phyloP scores from a whole-genome alignment of 35 echinoderm and acorn worm genomes.

The Strongylocentrotus purpuratus region DNA sequence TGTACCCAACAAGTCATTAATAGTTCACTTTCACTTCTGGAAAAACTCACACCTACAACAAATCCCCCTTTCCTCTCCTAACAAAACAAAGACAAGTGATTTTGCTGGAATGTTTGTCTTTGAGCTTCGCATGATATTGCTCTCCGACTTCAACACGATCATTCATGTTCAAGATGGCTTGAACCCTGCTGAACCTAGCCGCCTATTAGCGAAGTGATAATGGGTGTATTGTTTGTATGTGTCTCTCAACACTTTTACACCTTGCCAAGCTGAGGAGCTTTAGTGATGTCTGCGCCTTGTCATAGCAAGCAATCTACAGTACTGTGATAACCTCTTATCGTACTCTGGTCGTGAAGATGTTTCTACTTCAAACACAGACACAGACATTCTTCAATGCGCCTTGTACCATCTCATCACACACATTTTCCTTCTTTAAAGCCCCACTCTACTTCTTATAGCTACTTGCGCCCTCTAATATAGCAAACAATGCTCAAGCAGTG shows the following conservation, averaged over 20 bases:
- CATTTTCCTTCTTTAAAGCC: too few species aligned
- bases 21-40: neutral
- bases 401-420: too few species aligned
- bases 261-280: neutral
- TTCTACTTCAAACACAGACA: neutral
- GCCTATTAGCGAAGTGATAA: neutral
- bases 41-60: neutral
- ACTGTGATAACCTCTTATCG: neutral
- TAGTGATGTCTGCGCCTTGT: neutral
- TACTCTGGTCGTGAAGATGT: neutral
- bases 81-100: neutral
- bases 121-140: neutral
- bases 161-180: neutral
- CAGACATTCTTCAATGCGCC: neutral
- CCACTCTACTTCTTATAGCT: too few species aligned
- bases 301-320: neutral
- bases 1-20: neutral
- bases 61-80: neutral
- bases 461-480: too few species aligned
- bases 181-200: neutral
- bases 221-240: constrained; percentile 8
- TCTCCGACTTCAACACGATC: neutral
- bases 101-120: neutral
- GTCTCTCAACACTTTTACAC: neutral
- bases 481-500: too few species aligned